These are phyloP conservation scores for Achroia grisella DNA, from an alignment of 1,140 invertebrate species.

Conservation along the genomic window DNA sequence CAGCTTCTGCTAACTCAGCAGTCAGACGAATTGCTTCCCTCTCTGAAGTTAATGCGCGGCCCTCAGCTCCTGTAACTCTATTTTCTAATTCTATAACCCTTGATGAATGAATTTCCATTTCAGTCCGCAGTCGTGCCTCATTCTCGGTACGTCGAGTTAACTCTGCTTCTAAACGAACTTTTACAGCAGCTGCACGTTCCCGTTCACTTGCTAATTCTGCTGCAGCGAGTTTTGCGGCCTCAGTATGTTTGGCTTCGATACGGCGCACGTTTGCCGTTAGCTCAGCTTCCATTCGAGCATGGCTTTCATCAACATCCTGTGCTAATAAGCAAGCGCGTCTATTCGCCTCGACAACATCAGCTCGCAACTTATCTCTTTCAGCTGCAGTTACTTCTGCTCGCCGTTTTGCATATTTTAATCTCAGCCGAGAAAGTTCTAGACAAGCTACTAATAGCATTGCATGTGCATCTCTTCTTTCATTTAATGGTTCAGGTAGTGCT, in stretches of 20 bases:
- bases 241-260: constrained; percentile 84
- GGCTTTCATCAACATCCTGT: constrained; percentile 92
- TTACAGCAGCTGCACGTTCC: constrained; percentile 76
- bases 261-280: constrained; percentile 79
- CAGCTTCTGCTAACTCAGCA: constrained; percentile 75
- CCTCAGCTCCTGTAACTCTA: constrained; percentile 25
- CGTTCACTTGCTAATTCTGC: constrained; percentile 80
- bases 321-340: constrained; percentile 84
- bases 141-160: constrained; percentile 23
- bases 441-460: constrained; percentile 44
- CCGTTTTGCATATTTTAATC: constrained; percentile 27
- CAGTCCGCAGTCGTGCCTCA: constrained; percentile 41
- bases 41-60: constrained; percentile 35
- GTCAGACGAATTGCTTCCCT: constrained; percentile 39
- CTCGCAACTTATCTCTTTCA: constrained; percentile 83
- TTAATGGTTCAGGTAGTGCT: constrained; percentile 54
- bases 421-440: constrained; percentile 38
- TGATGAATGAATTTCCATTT: constrained; percentile 81
- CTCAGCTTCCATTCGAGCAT: constrained; percentile 84
- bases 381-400: constrained; percentile 32
- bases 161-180: constrained; percentile 73
- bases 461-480: constrained; percentile 27
- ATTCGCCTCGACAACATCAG: constrained; percentile 87
- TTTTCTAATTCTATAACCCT: constrained; percentile 81
- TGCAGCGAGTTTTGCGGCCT: constrained; percentile 81